phyloP scores from a whole-genome alignment of 2,113 vertebrate genomes.

The Crotalus helleri region DNA sequence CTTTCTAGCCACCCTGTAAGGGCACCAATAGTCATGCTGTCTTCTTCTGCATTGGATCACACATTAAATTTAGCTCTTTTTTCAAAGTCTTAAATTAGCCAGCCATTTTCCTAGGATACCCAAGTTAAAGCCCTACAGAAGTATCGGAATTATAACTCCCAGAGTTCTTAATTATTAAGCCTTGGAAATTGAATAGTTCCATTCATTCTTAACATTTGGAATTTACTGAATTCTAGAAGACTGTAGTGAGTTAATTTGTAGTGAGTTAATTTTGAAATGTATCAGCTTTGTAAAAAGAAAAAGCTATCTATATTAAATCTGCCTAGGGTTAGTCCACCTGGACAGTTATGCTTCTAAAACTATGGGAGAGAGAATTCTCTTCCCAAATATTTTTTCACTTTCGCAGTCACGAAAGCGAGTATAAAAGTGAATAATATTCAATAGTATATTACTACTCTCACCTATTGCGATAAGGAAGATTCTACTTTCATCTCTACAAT shows the following conservation, averaged over 20 bases:
- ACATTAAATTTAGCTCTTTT: not conserved
- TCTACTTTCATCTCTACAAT: not conserved
- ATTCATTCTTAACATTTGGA: not conserved
- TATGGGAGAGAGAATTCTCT: not conserved
- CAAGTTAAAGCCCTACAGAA: not conserved
- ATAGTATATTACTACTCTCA: not conserved
- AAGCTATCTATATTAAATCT: not conserved
- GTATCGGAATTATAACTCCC: not conserved
- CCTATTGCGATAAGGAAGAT: too few species aligned
- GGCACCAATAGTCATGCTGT: not conserved
- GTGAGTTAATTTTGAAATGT: not conserved
- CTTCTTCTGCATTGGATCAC: not conserved
- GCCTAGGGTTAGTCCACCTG: not conserved
- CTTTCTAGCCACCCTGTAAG: not conserved
- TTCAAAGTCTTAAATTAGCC: not conserved
- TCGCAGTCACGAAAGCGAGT: not conserved
- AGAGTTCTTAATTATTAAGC: not conserved
- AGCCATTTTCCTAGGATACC: not conserved
- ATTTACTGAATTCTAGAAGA: not conserved
- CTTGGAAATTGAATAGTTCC: not conserved
- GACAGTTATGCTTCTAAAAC: not conserved
- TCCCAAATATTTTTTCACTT: not conserved
- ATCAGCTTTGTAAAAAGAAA: not conserved
- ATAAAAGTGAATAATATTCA: not conserved
- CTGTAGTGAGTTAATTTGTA: not conserved